Evolutionary conservation across 2,888 invertebrate species (phyloP), one percentile per base, ranked within the genome.

Genomic region (Dynastes tityus): DNA sequence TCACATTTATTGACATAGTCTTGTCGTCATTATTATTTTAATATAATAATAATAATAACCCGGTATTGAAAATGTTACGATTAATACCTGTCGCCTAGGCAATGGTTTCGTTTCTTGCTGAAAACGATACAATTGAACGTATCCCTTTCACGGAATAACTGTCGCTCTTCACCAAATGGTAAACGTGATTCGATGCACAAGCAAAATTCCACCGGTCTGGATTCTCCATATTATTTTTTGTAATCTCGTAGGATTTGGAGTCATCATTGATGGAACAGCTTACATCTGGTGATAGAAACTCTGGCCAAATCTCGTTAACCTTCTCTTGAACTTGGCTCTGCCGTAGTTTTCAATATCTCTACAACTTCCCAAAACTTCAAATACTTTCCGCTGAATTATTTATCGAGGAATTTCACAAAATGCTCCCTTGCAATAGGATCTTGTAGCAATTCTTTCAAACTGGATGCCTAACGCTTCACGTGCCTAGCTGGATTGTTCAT

Each of bases 351-450:
- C 87, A 99, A 90, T 84, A 97, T 95, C 88, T 98, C 97, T 3
- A 97, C 97, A 0, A 98, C 96, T 86, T 98, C 94, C 96, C 97
- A 98, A 91, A 98, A 98, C 97, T 97, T 97, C 84, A 99, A 92
- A 90, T 99, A 99, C 91, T 99, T 99, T 67, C 97, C 97, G 85
- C 98, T 98, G 89, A 99, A 99, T 90, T 99, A 99, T 89, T 99
- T 99, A 87, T 97, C 96, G 68, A 99, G 92, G 89, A 99, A 99
- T 87, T 94, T 94, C 81, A 95, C 95, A 89, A 99, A 98, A 89
- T 99, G 98, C 76, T 99, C 99, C 82, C 96, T 91, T 2, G 99
- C 99, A 13, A 97, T 93, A n/a, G 96, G 94, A 91, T 99, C 99
- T 83, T 95, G 95, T 6, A 99, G 91, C 77, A 99, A 90, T 89